Evolutionary conservation across 2,888 invertebrate genomes (phyloP).

Genomic region (Antheraea yamamai): DNA sequence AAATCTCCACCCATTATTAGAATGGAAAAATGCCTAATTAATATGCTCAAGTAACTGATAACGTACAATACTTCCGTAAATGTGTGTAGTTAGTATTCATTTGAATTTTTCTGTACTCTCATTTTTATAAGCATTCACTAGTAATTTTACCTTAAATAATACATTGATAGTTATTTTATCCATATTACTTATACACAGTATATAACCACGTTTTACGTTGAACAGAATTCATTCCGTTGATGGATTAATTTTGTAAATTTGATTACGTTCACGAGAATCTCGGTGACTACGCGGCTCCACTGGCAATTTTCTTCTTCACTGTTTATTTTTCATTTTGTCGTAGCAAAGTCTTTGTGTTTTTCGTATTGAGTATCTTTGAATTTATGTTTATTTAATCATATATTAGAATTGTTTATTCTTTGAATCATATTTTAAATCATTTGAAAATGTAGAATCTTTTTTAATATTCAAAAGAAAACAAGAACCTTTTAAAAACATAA

Average conservation of each 20-base stretch:
- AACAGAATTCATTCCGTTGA: conserved; percentile 30
- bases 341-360: conserved; percentile 31
- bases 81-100: background rate
- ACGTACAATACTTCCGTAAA: background rate
- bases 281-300: conserved; percentile 32
- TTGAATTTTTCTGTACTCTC: too few species aligned
- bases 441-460: too few species aligned
- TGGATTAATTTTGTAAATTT: conserved; percentile 41
- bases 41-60: background rate
- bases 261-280: conserved; percentile 40
- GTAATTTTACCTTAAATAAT: too few species aligned
- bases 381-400: conserved; percentile 11
- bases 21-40: background rate
- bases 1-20: conserved; percentile 10
- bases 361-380: conserved; percentile 25
- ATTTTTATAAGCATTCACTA: too few species aligned
- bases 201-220: conserved; percentile 8
- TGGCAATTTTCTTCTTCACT: conserved; percentile 38
- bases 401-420: background rate
- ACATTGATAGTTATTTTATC: background rate
- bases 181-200: background rate
- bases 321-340: conserved; percentile 43
- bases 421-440: too few species aligned
- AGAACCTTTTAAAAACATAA: too few species aligned
- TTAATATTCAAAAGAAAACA: too few species aligned